A percentile compares a stretch with the other conserved stretches of the same genome.
These are phyloP conservation scores for Oscarella lobularis DNA, from an alignment of 37 sponge, comb jelly and placozoan species.

Conservation along the genomic window DNA sequence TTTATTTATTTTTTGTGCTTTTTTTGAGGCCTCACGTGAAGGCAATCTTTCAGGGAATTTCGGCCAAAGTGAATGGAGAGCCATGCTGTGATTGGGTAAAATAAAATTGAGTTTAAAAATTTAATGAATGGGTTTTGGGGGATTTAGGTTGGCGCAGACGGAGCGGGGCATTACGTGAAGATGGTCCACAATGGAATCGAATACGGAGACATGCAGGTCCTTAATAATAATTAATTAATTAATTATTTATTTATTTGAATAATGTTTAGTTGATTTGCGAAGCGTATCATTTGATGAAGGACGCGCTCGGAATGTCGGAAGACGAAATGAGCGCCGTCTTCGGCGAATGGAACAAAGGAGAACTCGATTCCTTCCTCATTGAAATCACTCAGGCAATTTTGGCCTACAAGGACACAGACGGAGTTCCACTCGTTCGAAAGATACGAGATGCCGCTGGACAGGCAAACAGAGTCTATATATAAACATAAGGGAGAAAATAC, in stretches of 20 bases:
- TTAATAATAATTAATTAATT: background rate
- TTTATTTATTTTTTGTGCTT: background rate
- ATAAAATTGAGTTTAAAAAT: background rate
- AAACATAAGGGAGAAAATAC: too few species aligned
- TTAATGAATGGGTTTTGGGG: background rate
- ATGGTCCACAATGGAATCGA: slow-evolving; percentile 99
- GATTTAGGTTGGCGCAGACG: slow-evolving; percentile 44
- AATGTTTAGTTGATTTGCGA: slow-evolving; percentile 56
- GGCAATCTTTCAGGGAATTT: slow-evolving; percentile 66
- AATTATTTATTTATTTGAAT: background rate
- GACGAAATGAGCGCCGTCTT: slow-evolving; percentile 56
- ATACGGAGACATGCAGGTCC: slow-evolving; percentile 97
- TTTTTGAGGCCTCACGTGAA: slow-evolving; percentile 23
- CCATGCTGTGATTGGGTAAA: slow-evolving; percentile 95
- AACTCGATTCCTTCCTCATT: slow-evolving; percentile 93
- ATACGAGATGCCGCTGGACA: slow-evolving; percentile 87
- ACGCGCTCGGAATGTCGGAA: slow-evolving; percentile 55
- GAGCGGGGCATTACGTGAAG: slow-evolving; percentile 96
- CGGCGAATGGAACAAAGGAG: slow-evolving; percentile 89
- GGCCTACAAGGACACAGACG: slow-evolving; percentile 85
- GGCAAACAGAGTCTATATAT: too few species aligned
- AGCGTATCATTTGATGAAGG: slow-evolving; percentile 91
- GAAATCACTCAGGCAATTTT: slow-evolving; percentile 86
- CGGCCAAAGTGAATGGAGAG: slow-evolving; percentile 66
- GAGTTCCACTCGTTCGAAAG: slow-evolving; percentile 76